Percentiles rank a stretch among this genome's conserved stretches.
phyloP scores from a whole-genome alignment of 1,140 invertebrate species.

The Drosophila neocordata region DNA sequence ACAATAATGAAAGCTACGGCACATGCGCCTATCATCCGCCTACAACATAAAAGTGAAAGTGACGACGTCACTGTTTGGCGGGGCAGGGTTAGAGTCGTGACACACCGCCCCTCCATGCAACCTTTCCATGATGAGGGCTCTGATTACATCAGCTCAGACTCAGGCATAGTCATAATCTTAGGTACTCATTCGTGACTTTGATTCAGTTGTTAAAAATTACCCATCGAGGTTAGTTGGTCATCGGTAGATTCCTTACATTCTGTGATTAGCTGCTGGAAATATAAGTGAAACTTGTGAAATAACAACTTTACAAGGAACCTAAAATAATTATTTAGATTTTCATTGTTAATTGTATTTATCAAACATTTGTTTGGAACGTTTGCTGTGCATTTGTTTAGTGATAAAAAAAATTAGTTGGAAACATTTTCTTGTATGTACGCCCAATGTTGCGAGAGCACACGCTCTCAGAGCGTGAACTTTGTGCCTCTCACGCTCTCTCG shows the following conservation, averaged over 20 bases:
- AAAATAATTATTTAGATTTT: neutral
- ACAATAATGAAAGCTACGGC: slow-evolving; percentile 18
- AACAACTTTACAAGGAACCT: neutral
- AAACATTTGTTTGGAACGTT: neutral
- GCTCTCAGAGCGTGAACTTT: slow-evolving; percentile 5
- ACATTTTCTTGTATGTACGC: slow-evolving; percentile 43
- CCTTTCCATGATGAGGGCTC: slow-evolving; percentile 33
- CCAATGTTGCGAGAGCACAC: slow-evolving; percentile 27
- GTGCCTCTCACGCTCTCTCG: slow-evolving; percentile 15
- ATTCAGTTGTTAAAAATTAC: slow-evolving; percentile 60
- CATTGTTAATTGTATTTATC: neutral
- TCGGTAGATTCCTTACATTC: neutral
- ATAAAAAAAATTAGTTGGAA: slow-evolving; percentile 7
- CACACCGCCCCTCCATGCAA: slow-evolving; percentile 19
- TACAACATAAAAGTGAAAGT: slow-evolving; percentile 69
- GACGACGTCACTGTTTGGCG: slow-evolving; percentile 49
- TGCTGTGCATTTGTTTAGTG: neutral
- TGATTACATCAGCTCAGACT: slow-evolving; percentile 62
- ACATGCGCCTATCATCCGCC: slow-evolving; percentile 53
- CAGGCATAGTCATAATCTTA: neutral
- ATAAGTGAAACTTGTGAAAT: slow-evolving; percentile 15
- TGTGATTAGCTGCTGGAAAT: slow-evolving; percentile 16
- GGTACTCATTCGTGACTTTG: slow-evolving; percentile 25
- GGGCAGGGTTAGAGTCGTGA: neutral
- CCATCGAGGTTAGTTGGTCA: slow-evolving; percentile 64